These are phyloP conservation scores for Plestiodon gilberti DNA, from an alignment of 2,113 vertebrate genomes.

Conservation along the genomic window DNA sequence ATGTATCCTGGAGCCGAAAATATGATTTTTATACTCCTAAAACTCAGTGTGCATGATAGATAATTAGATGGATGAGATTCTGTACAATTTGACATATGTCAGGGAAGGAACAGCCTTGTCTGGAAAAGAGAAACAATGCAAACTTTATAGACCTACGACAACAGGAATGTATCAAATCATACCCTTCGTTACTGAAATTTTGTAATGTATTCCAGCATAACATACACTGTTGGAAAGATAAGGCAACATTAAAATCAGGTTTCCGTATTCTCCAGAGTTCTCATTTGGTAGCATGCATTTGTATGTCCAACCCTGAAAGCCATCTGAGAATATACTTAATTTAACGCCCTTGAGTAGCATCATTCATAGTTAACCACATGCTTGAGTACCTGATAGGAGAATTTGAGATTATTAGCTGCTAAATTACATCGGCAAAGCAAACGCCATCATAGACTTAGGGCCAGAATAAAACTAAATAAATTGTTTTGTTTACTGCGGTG, in stretches of 20 bases:
- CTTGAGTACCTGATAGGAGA: not conserved
- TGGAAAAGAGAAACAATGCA: slow-evolving; percentile 40
- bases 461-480: not conserved
- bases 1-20: slow-evolving; percentile 28
- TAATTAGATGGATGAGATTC: slow-evolving; percentile 58
- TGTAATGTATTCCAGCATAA: slow-evolving; percentile 2
- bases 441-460: not conserved
- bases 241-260: not conserved
- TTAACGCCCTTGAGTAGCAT: not conserved
- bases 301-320: not conserved
- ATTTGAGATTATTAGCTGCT: not conserved
- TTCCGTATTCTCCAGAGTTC: not conserved
- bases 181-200: not conserved
- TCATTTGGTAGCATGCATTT: not conserved
- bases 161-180: slow-evolving; percentile 8
- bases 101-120: slow-evolving; percentile 44
- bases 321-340: not conserved
- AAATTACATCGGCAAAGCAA: not conserved
- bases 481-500: not conserved
- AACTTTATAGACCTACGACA: slow-evolving; percentile 42
- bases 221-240: not conserved
- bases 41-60: slow-evolving; percentile 53
- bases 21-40: slow-evolving; percentile 29
- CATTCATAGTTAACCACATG: not conserved
- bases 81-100: slow-evolving; percentile 57